These are phyloP conservation scores for Encarsia formosa DNA, from an alignment of 2,888 invertebrate genomes.

Conservation along the genomic window DNA sequence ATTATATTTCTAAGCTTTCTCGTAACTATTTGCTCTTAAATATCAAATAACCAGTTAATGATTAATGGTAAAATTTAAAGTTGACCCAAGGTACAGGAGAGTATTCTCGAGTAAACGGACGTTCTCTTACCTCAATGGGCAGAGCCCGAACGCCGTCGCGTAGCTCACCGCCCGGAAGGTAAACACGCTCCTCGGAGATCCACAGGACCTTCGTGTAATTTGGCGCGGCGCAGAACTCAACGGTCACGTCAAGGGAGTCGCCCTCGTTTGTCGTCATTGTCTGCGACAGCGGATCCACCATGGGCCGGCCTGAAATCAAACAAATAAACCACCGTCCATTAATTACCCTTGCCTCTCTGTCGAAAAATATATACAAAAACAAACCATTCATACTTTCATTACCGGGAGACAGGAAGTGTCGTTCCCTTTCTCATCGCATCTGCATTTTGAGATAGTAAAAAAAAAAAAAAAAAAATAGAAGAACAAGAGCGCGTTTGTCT, in stretches of 20 bases:
- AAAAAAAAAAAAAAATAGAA: too few species aligned
- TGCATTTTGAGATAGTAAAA: too few species aligned
- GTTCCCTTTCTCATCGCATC: too few species aligned
- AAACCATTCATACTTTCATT: too few species aligned
- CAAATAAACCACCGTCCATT: not conserved
- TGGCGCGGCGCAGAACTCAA: slow-evolving; percentile 77
- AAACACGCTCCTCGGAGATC: slow-evolving; percentile 58
- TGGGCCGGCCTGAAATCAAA: slow-evolving; percentile 62
- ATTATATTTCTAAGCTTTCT: too few species aligned
- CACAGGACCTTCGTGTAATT: slow-evolving; percentile 61
- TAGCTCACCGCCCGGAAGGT: slow-evolving; percentile 55
- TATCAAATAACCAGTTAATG: too few species aligned
- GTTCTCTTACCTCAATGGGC: slow-evolving; percentile 39
- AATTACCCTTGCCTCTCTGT: not conserved
- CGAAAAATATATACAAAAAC: too few species aligned
- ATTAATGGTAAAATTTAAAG: too few species aligned
- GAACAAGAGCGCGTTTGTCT: too few species aligned
- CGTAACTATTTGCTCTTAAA: too few species aligned
- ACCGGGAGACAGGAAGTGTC: too few species aligned
- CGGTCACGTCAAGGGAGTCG: slow-evolving; percentile 63
- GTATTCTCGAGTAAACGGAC: not conserved
- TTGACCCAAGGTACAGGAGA: too few species aligned
- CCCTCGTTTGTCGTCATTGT: slow-evolving; percentile 68
- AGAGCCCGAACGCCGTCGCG: slow-evolving; percentile 47
- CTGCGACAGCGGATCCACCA: slow-evolving; percentile 62